Percentiles rank a stretch among this genome's conserved stretches.
Conservation (phyloP, 2,888 invertebrate genomes). For the Doris montereyensis region DNA sequence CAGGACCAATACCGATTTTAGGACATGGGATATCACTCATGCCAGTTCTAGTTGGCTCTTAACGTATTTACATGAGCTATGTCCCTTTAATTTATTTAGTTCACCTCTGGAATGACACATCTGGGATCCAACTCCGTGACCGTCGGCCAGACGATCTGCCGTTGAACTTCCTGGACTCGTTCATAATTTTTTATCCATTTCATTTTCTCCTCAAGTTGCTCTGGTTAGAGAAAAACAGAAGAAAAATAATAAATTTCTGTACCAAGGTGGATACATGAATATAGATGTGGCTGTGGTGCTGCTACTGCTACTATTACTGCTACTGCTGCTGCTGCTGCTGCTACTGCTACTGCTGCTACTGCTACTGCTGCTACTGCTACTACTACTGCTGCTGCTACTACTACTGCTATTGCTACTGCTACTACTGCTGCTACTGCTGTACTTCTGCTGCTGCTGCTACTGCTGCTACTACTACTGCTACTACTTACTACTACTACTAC, state of each 20-base stretch:
- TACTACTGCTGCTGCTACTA: background rate
- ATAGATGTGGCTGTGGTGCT: background rate
- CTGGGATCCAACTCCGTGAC: conserved; percentile 78
- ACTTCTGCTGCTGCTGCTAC: too few relatives aligned
- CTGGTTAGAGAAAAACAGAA: conserved; percentile 64
- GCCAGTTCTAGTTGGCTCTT: too few relatives aligned
- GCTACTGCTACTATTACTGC: background rate
- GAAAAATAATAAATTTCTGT: background rate
- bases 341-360: background rate
- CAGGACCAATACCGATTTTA: too few relatives aligned
- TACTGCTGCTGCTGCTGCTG: background rate
- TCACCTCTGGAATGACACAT: conserved; percentile 76
- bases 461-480: too few relatives aligned
- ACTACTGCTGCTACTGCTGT: too few relatives aligned
- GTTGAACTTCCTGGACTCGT: conserved; percentile 78
- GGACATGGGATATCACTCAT: too few relatives aligned
- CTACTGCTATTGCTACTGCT: background rate
- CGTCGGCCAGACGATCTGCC: conserved; percentile 78
- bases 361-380: background rate
- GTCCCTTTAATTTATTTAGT: conserved; percentile 35
- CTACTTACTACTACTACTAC: too few relatives aligned
- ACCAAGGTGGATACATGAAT: too few relatives aligned
- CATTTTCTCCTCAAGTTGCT: conserved; percentile 79
- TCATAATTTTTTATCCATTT: conserved; percentile 80
- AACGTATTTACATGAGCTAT: too few relatives aligned